These are phyloP conservation scores for Drosophila putrida DNA, from an alignment of 2,888 invertebrate genomes.

Conservation along the genomic window DNA sequence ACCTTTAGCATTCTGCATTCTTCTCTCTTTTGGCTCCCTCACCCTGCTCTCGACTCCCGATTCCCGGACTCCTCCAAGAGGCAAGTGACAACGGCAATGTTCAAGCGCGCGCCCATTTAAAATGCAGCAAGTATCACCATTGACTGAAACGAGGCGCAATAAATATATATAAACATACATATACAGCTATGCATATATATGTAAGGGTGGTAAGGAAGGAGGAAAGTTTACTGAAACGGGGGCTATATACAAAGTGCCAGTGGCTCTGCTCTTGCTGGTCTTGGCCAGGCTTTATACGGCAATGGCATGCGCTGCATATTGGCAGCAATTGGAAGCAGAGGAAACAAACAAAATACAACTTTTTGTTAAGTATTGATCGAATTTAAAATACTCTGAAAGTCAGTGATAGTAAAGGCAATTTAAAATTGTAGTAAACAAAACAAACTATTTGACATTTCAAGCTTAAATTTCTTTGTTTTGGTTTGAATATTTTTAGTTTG, in stretches of 20 bases:
- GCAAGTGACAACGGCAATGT: conserved; percentile 62
- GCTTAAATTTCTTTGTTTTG: too few species aligned
- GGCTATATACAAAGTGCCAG: conserved; percentile 60
- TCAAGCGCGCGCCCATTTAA: conserved; percentile 77
- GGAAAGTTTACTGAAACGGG: conserved; percentile 1
- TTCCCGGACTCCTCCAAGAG: neutral
- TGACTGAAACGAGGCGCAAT: conserved; percentile 82
- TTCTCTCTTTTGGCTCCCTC: conserved; percentile 36
- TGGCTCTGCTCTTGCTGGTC: conserved; percentile 41
- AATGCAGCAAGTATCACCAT: conserved; percentile 82
- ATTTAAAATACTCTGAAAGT: conserved; percentile 15
- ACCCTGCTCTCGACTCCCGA: neutral
- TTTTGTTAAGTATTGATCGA: neutral
- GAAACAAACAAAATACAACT: conserved; percentile 14
- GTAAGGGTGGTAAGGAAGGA: neutral
- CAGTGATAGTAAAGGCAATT: neutral
- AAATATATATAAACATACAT: conserved; percentile 57
- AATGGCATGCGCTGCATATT: conserved; percentile 78
- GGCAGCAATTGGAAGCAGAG: conserved; percentile 63
- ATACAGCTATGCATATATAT: conserved; percentile 18
- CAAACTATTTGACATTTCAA: too few species aligned
- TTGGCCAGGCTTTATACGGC: conserved; percentile 76
- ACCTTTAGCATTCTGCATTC: conserved; percentile 73
- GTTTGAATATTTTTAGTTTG: too few species aligned
- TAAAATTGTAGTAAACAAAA: too few species aligned